Conservation (phyloP, 2,797 vertebrate species). For the Molossus alvarezi region DNA sequence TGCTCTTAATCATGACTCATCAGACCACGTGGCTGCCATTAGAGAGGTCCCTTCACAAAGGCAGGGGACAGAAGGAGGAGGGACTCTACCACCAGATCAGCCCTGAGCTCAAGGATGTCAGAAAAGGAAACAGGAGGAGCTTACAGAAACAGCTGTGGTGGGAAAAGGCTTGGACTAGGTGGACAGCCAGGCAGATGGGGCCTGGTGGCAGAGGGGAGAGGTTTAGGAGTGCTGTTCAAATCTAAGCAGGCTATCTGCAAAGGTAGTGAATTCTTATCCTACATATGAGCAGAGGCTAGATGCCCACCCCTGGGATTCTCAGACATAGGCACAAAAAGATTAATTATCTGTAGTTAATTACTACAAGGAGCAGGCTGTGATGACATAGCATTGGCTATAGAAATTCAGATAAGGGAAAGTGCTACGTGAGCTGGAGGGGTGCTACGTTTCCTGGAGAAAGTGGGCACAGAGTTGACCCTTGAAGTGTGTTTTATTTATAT, state of each 20-base stretch:
- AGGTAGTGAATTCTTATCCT: background rate
- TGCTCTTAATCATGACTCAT: conserved; percentile 82
- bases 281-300: conserved; percentile 23
- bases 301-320: conserved; percentile 31
- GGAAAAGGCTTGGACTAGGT: background rate
- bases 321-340: background rate
- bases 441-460: conserved; percentile 24
- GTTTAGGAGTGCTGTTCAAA: background rate
- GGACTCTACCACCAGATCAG: conserved; percentile 37
- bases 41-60: conserved; percentile 72
- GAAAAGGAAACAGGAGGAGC: conserved; percentile 55
- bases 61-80: conserved; percentile 72
- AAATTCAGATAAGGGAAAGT: background rate
- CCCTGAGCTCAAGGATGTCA: conserved; percentile 53
- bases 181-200: background rate
- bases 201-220: background rate
- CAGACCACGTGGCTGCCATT: conserved; percentile 79
- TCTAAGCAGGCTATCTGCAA: background rate
- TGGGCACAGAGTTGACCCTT: conserved; percentile 17
- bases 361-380: background rate
- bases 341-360: background rate
- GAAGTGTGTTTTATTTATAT: conserved; percentile 5
- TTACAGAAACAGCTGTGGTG: background rate
- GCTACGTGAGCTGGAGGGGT: background rate
- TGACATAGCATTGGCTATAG: background rate